Conservation (phyloP, 2,113 vertebrate genomes). For the Notiomystis cincta region DNA sequence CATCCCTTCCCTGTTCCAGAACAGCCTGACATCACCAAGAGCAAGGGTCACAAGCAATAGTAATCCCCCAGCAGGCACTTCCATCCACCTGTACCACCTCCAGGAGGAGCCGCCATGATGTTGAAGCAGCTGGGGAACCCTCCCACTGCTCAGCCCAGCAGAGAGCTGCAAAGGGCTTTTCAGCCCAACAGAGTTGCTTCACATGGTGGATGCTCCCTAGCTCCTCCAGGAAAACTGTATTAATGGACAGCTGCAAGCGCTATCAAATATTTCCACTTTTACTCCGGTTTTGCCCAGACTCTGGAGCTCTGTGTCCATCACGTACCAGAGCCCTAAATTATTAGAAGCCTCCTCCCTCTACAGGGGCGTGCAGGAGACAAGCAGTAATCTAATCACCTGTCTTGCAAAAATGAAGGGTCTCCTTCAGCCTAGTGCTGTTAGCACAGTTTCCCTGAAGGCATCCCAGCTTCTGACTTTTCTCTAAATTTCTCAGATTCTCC, state of each 20-base stretch:
- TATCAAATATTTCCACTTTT: not conserved
- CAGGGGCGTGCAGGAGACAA: not conserved
- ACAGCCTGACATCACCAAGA: not conserved
- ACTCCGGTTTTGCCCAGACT: fast-evolving
- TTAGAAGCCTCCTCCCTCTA: not conserved
- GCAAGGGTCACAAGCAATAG: not conserved
- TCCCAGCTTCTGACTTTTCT: not conserved
- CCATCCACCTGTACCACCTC: not conserved
- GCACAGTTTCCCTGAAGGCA: not conserved
- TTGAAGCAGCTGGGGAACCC: not conserved
- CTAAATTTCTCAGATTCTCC: not conserved
- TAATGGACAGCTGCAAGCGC: not conserved
- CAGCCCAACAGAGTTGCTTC: not conserved
- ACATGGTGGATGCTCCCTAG: fast-evolving
- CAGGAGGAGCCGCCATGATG: not conserved
- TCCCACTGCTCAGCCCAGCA: not conserved
- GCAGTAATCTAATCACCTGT: not conserved
- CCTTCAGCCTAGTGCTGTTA: not conserved
- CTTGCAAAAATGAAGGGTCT: not conserved
- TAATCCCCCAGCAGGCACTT: not conserved
- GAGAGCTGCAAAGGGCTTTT: not conserved
- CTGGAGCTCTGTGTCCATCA: not conserved
- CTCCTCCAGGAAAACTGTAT: not conserved
- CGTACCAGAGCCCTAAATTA: not conserved
- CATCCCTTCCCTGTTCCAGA: not conserved